A percentile compares a stretch with the other conserved stretches of the same genome.
These are phyloP conservation scores for Orchestia grillus DNA, from an alignment of 1,140 invertebrate genomes.

Conservation along the genomic window DNA sequence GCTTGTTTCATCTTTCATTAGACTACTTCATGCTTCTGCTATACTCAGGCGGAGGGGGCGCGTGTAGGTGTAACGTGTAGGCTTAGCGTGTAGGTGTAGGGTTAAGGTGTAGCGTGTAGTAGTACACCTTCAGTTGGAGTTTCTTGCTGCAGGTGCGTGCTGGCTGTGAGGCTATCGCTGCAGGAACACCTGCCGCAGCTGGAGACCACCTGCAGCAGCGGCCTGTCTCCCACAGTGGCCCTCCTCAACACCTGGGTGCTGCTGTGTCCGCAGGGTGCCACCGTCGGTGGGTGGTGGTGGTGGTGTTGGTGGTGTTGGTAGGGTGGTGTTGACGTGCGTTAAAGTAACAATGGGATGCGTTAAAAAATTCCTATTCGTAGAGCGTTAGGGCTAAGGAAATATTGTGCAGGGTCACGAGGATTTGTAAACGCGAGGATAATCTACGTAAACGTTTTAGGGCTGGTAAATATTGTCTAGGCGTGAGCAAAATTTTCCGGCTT, in stretches of 20 bases:
- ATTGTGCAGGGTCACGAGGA: background rate
- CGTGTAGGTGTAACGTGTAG: too few relatives aligned
- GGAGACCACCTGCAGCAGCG: constrained; percentile 71
- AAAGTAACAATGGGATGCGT: background rate
- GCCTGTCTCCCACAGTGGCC: constrained; percentile 38
- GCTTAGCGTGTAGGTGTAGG: too few relatives aligned
- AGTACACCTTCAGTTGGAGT: background rate
- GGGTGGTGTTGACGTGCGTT: too few relatives aligned
- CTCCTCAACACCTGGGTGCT: constrained; percentile 25
- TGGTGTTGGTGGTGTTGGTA: background rate
- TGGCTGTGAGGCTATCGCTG: constrained; percentile 82
- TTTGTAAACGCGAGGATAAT: too few relatives aligned
- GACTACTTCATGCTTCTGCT: background rate
- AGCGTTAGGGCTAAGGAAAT: background rate
- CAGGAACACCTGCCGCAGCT: constrained; percentile 74
- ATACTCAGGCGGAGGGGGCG: background rate
- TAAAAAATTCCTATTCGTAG: background rate
- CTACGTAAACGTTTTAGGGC: too few relatives aligned
- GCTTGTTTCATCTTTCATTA: background rate
- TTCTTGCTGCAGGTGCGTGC: constrained; percentile 78
- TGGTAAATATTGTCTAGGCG: too few relatives aligned
- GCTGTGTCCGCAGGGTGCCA: background rate
- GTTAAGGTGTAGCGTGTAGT: too few relatives aligned
- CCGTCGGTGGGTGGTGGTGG: background rate
- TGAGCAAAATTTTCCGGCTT: too few relatives aligned